A percentile compares a stretch with the other conserved stretches of the same genome.
These are phyloP conservation scores for Enteromius thamalakanensis DNA, from an alignment of 2,797 vertebrate species.

Conservation along the genomic window DNA sequence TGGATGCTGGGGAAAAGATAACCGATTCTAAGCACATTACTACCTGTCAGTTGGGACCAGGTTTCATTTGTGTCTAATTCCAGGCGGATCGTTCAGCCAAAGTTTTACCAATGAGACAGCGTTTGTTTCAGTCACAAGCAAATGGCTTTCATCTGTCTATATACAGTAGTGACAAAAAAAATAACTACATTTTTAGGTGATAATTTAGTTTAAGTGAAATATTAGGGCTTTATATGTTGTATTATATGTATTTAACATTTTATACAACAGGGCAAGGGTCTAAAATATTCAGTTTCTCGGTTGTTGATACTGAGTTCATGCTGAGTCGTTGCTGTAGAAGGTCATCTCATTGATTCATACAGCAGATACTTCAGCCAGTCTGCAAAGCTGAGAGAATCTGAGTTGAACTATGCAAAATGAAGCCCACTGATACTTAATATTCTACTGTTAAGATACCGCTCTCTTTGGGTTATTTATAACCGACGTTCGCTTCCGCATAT, in stretches of 20 bases:
- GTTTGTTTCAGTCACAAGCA: conserved; percentile 66
- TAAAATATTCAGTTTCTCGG: conserved; percentile 77
- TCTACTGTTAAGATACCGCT: conserved; percentile 6
- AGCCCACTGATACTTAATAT: conserved; percentile 3
- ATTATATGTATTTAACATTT: not conserved
- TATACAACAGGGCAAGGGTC: conserved; percentile 57
- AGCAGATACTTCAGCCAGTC: conserved; percentile 72
- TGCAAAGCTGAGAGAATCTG: conserved; percentile 62
- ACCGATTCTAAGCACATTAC: conserved; percentile 60
- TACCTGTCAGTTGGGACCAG: conserved; percentile 68
- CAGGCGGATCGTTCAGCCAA: conserved; percentile 59
- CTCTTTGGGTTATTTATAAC: conserved; percentile 33
- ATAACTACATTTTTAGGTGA: conserved; percentile 38
- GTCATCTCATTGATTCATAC: conserved; percentile 77
- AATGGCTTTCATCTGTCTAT: conserved; percentile 74
- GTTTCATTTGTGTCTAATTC: conserved; percentile 74
- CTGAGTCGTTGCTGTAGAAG: conserved; percentile 64
- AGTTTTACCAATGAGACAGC: conserved; percentile 65
- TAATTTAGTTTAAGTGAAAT: conserved; percentile 15
- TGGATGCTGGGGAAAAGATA: conserved; percentile 40
- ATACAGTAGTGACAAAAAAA: conserved; percentile 63
- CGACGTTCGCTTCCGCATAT: conserved; percentile 16
- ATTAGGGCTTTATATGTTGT: not conserved
- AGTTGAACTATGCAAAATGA: conserved; percentile 32
- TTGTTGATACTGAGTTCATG: conserved; percentile 73